Evolutionary conservation across 23 tunicate species (phyloP).

Genomic region (Oikopleura dioica): DNA sequence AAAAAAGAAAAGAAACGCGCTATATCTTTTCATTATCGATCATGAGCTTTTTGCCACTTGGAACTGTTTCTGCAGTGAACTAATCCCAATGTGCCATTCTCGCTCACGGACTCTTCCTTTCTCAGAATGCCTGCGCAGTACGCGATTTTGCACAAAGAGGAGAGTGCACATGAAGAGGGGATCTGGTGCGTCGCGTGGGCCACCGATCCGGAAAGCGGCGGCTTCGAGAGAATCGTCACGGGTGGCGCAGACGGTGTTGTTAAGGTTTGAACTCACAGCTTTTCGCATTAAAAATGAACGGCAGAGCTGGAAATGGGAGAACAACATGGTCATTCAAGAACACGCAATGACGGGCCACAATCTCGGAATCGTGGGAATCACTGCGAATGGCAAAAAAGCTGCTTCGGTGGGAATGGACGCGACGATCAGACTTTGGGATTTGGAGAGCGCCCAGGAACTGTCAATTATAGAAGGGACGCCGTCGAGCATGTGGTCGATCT

Average conservation of each 20-base stretch:
- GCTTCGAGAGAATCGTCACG: conserved; percentile 77
- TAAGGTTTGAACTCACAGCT: not conserved
- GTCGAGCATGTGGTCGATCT: conserved; percentile 69
- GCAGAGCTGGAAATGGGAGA: conserved; percentile 95
- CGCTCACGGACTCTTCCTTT: too few relatives aligned
- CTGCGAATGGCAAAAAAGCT: conserved; percentile 60
- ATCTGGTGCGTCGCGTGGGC: conserved; percentile 99
- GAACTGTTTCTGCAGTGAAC: too few relatives aligned
- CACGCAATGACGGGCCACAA: conserved; percentile 77
- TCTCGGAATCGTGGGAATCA: conserved; percentile 74
- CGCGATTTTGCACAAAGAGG: conserved; percentile 70
- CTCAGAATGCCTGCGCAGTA: conserved; percentile 60
- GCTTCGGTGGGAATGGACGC: conserved; percentile 88
- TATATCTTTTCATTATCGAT: too few relatives aligned
- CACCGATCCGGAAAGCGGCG: conserved; percentile 60
- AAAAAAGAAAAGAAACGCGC: too few relatives aligned
- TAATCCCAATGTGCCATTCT: too few relatives aligned
- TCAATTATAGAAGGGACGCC: conserved; percentile 72
- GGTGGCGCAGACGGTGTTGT: conserved; percentile 49
- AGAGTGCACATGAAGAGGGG: conserved; percentile 89
- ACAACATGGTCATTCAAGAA: conserved; percentile 56
- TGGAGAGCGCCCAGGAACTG: conserved; percentile 60
- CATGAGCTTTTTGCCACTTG: too few relatives aligned
- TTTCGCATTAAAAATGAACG: conserved; percentile 24
- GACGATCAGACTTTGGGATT: conserved; percentile 77